Conservation (phyloP, 2,797 vertebrate species). For the Sardinella longiceps region DNA sequence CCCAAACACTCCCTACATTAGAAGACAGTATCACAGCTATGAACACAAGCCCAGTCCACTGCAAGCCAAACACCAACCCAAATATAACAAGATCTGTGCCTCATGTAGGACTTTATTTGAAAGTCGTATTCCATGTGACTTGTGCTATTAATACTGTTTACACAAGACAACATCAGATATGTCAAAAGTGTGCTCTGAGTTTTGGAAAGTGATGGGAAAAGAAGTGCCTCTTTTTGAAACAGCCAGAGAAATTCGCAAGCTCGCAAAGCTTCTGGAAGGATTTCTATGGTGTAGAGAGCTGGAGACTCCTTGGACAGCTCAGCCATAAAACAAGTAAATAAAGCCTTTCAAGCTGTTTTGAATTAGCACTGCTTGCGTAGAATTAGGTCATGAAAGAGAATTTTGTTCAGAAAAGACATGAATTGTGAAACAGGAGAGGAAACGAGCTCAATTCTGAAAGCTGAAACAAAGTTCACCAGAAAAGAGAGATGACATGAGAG, state of each 20-base stretch:
- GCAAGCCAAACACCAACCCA: neutral
- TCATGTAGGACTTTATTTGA: too few relatives aligned
- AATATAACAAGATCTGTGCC: neutral
- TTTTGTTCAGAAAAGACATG: neutral
- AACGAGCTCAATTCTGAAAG: constrained; percentile 30
- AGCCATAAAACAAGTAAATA: neutral
- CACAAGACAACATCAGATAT: too few relatives aligned
- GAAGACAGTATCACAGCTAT: constrained; percentile 48
- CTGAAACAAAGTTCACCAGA: constrained; percentile 56
- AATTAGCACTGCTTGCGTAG: neutral
- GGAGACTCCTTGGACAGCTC: neutral
- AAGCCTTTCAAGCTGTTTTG: neutral
- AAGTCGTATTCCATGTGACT: too few relatives aligned
- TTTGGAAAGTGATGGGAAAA: neutral
- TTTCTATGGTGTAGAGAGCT: neutral
- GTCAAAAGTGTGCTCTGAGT: neutral
- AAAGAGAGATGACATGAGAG: neutral
- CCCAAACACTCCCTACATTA: constrained; percentile 59
- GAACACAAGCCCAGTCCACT: constrained; percentile 26
- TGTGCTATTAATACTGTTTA: too few relatives aligned
- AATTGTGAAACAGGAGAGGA: constrained; percentile 15
- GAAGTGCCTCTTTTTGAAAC: neutral
- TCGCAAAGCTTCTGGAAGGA: neutral
- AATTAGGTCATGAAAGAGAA: neutral
- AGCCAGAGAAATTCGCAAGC: neutral